Evolutionary conservation across 53 echinoderm and acorn worm species (phyloP).

Genomic region (Mesocentrotus franciscanus): DNA sequence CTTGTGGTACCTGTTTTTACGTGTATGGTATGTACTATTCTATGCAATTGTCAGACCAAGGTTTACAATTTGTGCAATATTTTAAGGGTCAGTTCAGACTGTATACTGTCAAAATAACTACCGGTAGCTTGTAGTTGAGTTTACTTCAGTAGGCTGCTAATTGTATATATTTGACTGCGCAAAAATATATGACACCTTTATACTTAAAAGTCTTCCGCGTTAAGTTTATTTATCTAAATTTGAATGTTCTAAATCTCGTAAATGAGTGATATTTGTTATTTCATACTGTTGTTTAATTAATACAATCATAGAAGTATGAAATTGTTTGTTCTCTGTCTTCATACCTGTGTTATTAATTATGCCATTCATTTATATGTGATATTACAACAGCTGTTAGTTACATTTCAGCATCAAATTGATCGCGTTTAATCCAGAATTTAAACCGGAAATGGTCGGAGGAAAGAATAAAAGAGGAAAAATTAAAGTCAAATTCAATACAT

Average conservation of each 20-base stretch:
- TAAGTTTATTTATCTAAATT: neutral
- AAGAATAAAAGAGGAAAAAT: neutral
- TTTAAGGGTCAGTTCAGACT: neutral
- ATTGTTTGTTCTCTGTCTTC: neutral
- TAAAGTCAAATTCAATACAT: neutral
- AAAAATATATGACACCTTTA: neutral
- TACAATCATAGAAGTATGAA: neutral
- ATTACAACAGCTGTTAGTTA: neutral
- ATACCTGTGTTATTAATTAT: neutral
- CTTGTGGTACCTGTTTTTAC: neutral
- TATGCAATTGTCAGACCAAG: conserved; percentile 48
- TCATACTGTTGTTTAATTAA: neutral
- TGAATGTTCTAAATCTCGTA: neutral
- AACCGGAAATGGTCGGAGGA: neutral
- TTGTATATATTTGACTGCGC: neutral
- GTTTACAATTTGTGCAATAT: conserved; percentile 52
- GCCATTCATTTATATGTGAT: neutral
- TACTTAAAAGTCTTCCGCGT: neutral
- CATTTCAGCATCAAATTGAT: neutral
- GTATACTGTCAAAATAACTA: too few species aligned
- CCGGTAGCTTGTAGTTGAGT: neutral
- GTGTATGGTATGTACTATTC: neutral
- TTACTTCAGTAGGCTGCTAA: too few species aligned
- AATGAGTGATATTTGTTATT: neutral
- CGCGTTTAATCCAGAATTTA: neutral